Base-by-base conservation (phyloP, 2,797 vertebrate species). In the Cyprinella venusta region DNA sequence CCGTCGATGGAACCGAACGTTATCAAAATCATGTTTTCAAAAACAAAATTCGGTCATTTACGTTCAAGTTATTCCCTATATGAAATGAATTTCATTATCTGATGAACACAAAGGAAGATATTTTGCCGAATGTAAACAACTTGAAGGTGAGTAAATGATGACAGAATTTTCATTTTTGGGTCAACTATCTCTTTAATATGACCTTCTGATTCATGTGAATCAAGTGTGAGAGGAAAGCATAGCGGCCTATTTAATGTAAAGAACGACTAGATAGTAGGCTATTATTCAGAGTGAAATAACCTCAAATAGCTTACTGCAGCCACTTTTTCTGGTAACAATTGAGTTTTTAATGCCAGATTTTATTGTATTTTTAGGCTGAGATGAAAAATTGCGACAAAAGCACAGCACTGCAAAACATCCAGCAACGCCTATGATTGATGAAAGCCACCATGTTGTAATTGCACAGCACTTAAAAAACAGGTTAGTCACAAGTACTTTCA, bases 361-460 rank as follows among this genome's bases (percentile, higher is more conserved):
- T 45, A 15, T 15, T 1, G 10, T 54, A 1, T 4, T 38, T 10
- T 9, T 2, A 38, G 33, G 36, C 64, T 38, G 4, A 21, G 21
- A 75, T 75, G 30, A 56, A 38, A 24, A 24, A 38, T 4, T 18
- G 30, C 18, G 33, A 40, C 33, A 5, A 13, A 59, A 59, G 21
- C 15, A 40, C 12, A 76, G 21, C 15, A 40, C 12, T 24, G 7
- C 21, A 59, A 16, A 59, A 59, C 36, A 1, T 76, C 72, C 21
- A 40, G 30, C 45, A 52, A 50, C 5, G 6, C 0, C 16, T 50
- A 30, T 33, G 69, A 3, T 50, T 72, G 6, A 7, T 16, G 16
- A 81, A 70, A 72, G 19, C 2, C 79, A 33, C 9, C 67, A 30
- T 81, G 56, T 80, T 63, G 30, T 65, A 74, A 64, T 65, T 38